These are phyloP conservation scores for Mechanitis messenoides DNA, from an alignment of 2,888 invertebrate genomes.

Conservation along the genomic window DNA sequence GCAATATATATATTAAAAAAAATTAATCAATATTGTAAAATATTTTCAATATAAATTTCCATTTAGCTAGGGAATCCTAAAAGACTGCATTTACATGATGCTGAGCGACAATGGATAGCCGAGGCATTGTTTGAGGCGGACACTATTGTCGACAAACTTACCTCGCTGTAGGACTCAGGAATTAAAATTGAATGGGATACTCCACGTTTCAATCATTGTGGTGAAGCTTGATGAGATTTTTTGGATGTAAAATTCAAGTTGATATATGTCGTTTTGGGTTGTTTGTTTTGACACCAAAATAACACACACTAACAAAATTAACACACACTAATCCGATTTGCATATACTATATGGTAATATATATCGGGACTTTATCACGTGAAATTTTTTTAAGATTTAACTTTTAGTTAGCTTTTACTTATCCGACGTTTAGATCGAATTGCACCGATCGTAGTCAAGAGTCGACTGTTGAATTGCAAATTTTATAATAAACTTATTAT, in stretches of 20 bases:
- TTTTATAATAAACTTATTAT: too few species aligned
- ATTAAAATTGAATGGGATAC: constrained; percentile 6
- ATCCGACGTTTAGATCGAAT: too few species aligned
- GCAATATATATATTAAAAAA: not conserved
- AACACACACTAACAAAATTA: too few species aligned
- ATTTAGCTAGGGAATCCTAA: not conserved
- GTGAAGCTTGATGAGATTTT: not conserved
- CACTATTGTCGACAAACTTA: constrained; percentile 1
- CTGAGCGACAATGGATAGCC: not conserved
- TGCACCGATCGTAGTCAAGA: too few species aligned
- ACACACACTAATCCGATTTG: too few species aligned
- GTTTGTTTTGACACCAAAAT: too few species aligned
- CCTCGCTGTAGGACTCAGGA: not conserved
- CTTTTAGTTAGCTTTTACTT: too few species aligned
- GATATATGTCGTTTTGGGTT: not conserved
- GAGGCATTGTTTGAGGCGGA: constrained; percentile 1
- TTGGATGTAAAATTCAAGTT: not conserved
- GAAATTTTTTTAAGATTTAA: too few species aligned
- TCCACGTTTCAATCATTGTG: constrained; percentile 1
- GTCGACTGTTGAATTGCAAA: too few species aligned
- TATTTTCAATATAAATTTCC: not conserved
- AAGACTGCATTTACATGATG: not conserved
- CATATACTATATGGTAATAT: too few species aligned
- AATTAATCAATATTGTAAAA: too few species aligned
- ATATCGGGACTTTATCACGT: too few species aligned